Base-by-base conservation (phyloP, 1,140 invertebrate genomes). In the Hylaeus volcanicus region DNA sequence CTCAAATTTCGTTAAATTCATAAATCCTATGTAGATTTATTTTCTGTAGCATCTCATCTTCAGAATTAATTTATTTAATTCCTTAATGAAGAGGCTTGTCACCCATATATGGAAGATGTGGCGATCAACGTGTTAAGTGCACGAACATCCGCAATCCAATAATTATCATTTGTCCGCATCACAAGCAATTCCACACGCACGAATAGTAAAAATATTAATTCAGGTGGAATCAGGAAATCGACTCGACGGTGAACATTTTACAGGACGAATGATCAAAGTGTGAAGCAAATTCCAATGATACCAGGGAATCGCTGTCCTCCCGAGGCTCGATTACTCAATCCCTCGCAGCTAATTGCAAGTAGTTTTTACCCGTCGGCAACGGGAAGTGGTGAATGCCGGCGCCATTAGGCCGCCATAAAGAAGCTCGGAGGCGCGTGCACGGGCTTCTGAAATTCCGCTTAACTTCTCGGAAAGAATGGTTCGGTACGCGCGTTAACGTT, bases 331-430 rank as follows among this genome's bases (percentile, higher is more conserved):
- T 39, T 37, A 8, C 53, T 58, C 43, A 11, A 15, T 58, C 15
- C 39, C 5, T 3, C 15, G 14, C 8, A 5, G 41, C 63, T 5
- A 41, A 14, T 51, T 51, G 51, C 41, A 41, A 63, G n/a, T 8
- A n/a, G n/a, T 66, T 12, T 41, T 56, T 43, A 12, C 11, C 51
- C n/a, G 39, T 43, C 53, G n/a, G 37, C 51, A 56, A 37, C n/a
- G 39, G n/a, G n/a, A 56, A 45, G 41, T 56, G n/a, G 4, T 3
- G 37, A 26, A 51, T n/a, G 9, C 4, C 12, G 41, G 51, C 61
- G 74, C 51, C 74, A 68, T 75, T 68, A 68, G 15, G 60, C 48
- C 72, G 75, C 78, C 69, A 73, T 82, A 83, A 85, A 53, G 41
- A 63, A 53, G 43, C 43, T 51, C 45, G 26, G 41, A 55, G 15